Evolutionary conservation across 2,888 invertebrate genomes (phyloP).

Genomic region (Drosophila parthenogenetica): DNA sequence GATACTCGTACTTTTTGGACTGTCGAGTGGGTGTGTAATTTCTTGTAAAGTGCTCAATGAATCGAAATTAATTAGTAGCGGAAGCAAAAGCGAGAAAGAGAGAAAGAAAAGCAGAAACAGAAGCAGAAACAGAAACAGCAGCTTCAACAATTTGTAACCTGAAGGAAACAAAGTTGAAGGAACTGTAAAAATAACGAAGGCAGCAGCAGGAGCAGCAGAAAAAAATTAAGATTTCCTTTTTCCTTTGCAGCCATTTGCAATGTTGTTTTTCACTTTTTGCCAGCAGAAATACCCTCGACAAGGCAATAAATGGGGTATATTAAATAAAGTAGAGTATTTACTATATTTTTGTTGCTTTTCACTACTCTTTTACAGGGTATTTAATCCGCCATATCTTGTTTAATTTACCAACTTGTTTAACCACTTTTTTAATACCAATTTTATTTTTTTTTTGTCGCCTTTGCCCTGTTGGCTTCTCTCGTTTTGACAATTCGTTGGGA

Average conservation of each 20-base stretch:
- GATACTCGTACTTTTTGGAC: conserved; percentile 3
- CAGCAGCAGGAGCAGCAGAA: conserved; percentile 7
- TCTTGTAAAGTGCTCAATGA: conserved; percentile 81
- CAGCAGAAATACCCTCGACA: conserved; percentile 3
- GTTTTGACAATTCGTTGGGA: conserved; percentile 50
- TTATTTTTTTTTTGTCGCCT: conserved; percentile 11
- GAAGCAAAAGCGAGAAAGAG: conserved; percentile 62
- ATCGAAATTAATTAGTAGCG: conserved; percentile 81
- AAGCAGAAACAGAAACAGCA: conserved; percentile 38
- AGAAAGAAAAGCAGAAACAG: conserved; percentile 57
- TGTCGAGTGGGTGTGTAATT: conserved; percentile 72
- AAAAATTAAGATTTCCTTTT: conserved; percentile 73
- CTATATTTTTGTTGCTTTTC: no score
- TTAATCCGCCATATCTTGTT: no score
- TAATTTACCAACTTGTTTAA: not conserved
- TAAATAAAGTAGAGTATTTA: no score
- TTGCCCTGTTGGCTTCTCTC: conserved; percentile 53
- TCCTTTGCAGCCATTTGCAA: conserved; percentile 53
- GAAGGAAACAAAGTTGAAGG: conserved; percentile 70
- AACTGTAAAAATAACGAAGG: conserved; percentile 60
- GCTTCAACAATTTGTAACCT: conserved; percentile 74
- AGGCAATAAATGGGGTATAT: not conserved
- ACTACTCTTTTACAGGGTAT: not conserved
- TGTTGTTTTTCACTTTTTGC: conserved; percentile 21
- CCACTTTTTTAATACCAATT: conserved; percentile 7